Percentiles rank a stretch among this genome's conserved stretches.
phyloP scores from a whole-genome alignment of 2,888 invertebrate species.

The Sesia bembeciformis region DNA sequence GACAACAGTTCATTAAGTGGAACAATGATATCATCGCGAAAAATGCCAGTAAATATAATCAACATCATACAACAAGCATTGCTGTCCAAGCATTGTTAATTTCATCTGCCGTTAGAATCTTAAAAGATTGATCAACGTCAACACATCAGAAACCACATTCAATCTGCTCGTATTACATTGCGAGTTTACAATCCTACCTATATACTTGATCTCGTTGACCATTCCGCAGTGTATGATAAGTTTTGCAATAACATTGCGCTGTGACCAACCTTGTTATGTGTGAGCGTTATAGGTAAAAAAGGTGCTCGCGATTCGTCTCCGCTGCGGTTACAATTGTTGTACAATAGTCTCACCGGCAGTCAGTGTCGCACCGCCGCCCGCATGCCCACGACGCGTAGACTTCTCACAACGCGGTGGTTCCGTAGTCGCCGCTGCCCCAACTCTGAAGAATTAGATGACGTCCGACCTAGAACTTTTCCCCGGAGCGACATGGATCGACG shows the following conservation, averaged over 20 bases:
- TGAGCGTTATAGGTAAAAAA: conserved; percentile 12
- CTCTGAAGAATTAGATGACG: conserved; percentile 37
- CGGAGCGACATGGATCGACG: conserved; percentile 39
- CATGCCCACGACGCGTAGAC: conserved; percentile 61
- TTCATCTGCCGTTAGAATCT: background rate
- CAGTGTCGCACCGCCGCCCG: conserved; percentile 32
- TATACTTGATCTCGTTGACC: background rate
- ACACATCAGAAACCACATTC: background rate
- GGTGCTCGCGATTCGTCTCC: conserved; percentile 45
- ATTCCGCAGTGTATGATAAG: background rate
- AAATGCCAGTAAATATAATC: conserved; percentile 25
- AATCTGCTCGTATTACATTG: background rate
- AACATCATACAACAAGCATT: background rate
- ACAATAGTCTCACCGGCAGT: conserved; percentile 35
- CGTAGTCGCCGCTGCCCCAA: conserved; percentile 34
- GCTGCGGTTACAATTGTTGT: conserved; percentile 28
- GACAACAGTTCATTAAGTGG: background rate
- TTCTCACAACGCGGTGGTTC: conserved; percentile 50
- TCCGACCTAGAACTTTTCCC: conserved; percentile 21
- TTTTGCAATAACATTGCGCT: background rate
- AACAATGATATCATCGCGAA: conserved; percentile 24
- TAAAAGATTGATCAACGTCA: background rate
- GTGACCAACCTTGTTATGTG: background rate
- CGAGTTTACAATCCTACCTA: background rate
- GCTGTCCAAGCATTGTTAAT: background rate